Conservation (phyloP, 2,113 vertebrate genomes). For the Bambusicola thoracicus region DNA sequence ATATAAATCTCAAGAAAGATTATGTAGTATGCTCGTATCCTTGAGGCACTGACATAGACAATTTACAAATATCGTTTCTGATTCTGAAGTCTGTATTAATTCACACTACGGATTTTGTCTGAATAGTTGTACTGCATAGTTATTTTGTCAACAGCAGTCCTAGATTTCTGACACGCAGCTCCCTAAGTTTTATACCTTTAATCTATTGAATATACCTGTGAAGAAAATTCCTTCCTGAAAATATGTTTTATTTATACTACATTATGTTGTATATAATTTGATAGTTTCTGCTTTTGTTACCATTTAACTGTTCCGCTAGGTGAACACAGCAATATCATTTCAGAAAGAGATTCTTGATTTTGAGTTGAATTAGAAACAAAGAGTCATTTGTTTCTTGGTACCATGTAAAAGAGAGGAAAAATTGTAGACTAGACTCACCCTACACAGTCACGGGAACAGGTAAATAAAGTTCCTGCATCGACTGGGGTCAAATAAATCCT, state of each 20-base stretch:
- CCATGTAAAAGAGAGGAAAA: neutral
- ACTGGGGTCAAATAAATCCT: neutral
- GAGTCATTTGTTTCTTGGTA: neutral
- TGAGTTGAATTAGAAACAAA: neutral
- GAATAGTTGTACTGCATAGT: neutral
- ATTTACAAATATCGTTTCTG: neutral
- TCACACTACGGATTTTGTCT: neutral
- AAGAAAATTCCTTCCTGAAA: neutral
- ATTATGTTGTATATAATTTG: neutral
- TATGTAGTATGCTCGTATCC: neutral
- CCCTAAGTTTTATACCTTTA: neutral
- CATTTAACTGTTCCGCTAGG: neutral
- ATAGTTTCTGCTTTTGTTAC: neutral
- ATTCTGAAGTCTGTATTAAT: neutral
- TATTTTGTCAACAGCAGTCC: slow-evolving; percentile 5
- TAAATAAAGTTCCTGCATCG: slow-evolving; percentile 13
- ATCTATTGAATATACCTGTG: neutral
- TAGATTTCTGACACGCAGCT: neutral
- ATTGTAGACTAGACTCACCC: neutral
- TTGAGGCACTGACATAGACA: neutral
- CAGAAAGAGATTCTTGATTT: neutral
- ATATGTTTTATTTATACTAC: neutral
- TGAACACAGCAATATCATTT: neutral
- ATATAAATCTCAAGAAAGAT: neutral
- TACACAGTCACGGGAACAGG: neutral